phyloP scores from a whole-genome alignment of 2,113 vertebrate species.

The Ibidorhyncha struthersii region DNA sequence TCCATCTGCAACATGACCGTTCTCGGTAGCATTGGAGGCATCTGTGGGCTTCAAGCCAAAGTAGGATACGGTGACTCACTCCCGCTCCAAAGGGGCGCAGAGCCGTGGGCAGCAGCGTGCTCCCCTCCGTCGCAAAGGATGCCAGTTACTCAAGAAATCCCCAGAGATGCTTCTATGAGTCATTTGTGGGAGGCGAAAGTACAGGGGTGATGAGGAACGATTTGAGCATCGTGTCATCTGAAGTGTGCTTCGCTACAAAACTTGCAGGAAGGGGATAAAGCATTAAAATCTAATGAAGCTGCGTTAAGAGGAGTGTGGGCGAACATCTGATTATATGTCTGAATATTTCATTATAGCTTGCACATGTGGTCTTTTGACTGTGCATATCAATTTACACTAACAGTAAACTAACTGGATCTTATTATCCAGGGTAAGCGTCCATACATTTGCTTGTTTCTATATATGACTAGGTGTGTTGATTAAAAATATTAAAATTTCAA shows the following conservation, averaged over 20 bases:
- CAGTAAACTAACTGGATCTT: neutral
- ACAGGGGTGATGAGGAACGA: neutral
- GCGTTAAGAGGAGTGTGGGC: neutral
- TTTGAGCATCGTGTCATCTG: neutral
- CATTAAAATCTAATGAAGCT: neutral
- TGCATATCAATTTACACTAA: neutral
- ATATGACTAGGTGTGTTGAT: neutral
- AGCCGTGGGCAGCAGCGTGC: accelerated
- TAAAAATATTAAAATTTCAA: neutral
- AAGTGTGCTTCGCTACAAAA: neutral
- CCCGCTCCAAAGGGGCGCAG: neutral
- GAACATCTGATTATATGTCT: neutral
- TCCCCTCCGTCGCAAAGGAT: neutral
- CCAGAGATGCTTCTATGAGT: accelerated
- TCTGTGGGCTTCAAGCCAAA: neutral
- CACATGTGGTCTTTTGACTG: accelerated
- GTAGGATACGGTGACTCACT: neutral
- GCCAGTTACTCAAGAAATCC: neutral
- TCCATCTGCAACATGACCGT: neutral
- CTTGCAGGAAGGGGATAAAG: neutral
- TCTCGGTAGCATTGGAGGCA: neutral
- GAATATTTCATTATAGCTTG: neutral
- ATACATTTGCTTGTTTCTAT: neutral
- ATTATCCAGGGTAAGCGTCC: neutral
- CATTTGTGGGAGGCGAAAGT: neutral